phyloP scores from a whole-genome alignment of 2,888 invertebrate genomes.

The Cactoblastis cactorum region DNA sequence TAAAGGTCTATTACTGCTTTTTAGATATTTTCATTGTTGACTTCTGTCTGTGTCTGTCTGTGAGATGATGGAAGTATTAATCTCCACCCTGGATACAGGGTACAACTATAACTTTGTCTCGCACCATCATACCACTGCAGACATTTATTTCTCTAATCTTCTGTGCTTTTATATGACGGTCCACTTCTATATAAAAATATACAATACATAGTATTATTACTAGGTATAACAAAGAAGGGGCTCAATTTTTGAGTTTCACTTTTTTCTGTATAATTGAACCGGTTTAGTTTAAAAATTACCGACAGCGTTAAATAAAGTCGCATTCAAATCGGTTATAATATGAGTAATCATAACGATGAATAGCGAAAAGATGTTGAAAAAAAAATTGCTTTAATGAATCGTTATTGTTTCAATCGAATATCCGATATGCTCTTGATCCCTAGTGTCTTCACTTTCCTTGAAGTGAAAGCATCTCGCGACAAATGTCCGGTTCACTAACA shows the following conservation, averaged over 20 bases:
- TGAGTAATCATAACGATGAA: no score
- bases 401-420: conserved; percentile 50
- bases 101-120: neutral
- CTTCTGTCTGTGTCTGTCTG: conserved; percentile 39
- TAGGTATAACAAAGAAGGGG: conserved; percentile 26
- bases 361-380: neutral
- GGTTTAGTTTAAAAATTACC: neutral
- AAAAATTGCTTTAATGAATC: conserved; percentile 31
- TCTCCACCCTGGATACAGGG: conserved; percentile 16
- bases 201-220: conserved; percentile 25
- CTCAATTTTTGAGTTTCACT: neutral
- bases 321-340: no score
- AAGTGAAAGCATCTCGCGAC: conserved; percentile 38
- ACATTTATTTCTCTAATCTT: conserved; percentile 23
- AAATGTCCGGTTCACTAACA: conserved; percentile 5
- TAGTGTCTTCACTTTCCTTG: conserved; percentile 51
- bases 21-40: conserved; percentile 54
- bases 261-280: neutral
- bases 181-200: conserved; percentile 15
- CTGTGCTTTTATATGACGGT: conserved; percentile 13
- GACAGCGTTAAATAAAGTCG: neutral
- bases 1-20: conserved; percentile 76
- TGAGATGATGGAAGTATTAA: conserved; percentile 23
- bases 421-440: conserved; percentile 46
- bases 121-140: conserved; percentile 30